Conservation (phyloP, 2,888 invertebrate genomes). For the Eupithecia exiguata region DNA sequence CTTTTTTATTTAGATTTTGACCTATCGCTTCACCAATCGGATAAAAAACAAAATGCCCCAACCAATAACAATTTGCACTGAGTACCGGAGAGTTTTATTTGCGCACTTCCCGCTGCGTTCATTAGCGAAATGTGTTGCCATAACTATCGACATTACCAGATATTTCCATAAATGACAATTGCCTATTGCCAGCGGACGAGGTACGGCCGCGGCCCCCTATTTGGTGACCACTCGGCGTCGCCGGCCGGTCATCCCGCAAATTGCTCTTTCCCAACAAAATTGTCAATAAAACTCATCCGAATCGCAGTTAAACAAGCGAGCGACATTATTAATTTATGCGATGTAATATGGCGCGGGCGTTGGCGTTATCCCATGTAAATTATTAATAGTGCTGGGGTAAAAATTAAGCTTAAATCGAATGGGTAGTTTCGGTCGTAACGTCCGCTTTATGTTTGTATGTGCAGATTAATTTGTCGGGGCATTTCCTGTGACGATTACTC, state of each 20-base stretch:
- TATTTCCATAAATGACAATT: slow-evolving; percentile 67
- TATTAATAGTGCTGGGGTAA: slow-evolving; percentile 84
- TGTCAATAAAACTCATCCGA: slow-evolving; percentile 84
- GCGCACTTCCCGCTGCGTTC: slow-evolving; percentile 40
- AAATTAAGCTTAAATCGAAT: slow-evolving; percentile 83
- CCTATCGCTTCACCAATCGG: background rate
- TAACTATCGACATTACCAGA: slow-evolving; percentile 64
- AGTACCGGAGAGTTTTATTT: slow-evolving; percentile 41
- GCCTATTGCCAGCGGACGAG: slow-evolving; percentile 50
- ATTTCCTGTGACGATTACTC: slow-evolving; percentile 65
- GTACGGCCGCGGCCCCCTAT: slow-evolving; percentile 66
- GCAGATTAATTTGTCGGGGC: slow-evolving; percentile 76
- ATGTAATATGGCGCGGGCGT: slow-evolving; percentile 83
- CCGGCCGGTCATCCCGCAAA: slow-evolving; percentile 81
- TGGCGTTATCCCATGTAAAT: slow-evolving; percentile 81
- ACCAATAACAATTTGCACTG: slow-evolving; percentile 28
- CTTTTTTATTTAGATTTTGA: background rate
- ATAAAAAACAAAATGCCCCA: background rate
- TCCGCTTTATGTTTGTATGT: slow-evolving; percentile 78
- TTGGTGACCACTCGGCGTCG: slow-evolving; percentile 80
- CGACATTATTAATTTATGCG: slow-evolving; percentile 84
- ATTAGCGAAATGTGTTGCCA: slow-evolving; percentile 49
- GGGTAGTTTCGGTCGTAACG: slow-evolving; percentile 80
- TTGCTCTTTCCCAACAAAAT: slow-evolving; percentile 83
- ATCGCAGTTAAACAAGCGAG: slow-evolving; percentile 84